A percentile compares a stretch with the other conserved stretches of the same genome.
phyloP scores from a whole-genome alignment of 2,113 vertebrate species.

The Opisthocomus hoazin region DNA sequence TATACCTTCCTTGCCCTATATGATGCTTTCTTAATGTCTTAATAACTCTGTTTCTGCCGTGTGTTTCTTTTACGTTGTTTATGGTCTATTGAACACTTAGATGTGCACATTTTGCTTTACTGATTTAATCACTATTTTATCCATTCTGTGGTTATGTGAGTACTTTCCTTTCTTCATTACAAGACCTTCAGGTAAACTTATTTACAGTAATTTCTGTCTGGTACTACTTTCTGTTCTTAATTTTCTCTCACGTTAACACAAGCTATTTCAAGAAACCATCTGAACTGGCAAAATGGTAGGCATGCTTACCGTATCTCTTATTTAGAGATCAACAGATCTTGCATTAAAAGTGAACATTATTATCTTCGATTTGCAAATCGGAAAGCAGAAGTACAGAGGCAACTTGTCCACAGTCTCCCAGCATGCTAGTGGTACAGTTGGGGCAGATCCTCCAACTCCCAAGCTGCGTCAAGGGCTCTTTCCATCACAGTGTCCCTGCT shows the following conservation, averaged over 20 bases:
- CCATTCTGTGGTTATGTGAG: neutral
- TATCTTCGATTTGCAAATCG: neutral
- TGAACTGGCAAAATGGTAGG: neutral
- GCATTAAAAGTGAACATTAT: neutral
- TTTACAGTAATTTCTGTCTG: neutral
- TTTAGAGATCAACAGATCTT: neutral
- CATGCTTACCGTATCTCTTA: neutral
- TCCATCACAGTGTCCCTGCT: neutral
- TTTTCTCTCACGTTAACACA: neutral
- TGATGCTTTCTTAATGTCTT: neutral
- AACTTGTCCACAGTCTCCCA: neutral
- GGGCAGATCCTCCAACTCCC: neutral
- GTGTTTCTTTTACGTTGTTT: neutral
- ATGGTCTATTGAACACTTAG: neutral
- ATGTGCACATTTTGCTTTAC: neutral
- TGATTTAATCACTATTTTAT: neutral
- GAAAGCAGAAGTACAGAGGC: neutral
- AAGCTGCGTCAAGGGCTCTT: neutral
- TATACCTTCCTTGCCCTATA: neutral
- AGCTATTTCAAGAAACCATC: neutral
- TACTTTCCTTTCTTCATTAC: neutral
- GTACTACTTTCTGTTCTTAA: neutral
- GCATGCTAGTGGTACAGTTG: neutral
- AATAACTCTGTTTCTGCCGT: neutral
- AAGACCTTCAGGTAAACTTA: neutral